A percentile compares a stretch with the other conserved stretches of the same genome.
phyloP scores from a whole-genome alignment of 2,888 invertebrate species.

The Cheilosia vulpina region DNA sequence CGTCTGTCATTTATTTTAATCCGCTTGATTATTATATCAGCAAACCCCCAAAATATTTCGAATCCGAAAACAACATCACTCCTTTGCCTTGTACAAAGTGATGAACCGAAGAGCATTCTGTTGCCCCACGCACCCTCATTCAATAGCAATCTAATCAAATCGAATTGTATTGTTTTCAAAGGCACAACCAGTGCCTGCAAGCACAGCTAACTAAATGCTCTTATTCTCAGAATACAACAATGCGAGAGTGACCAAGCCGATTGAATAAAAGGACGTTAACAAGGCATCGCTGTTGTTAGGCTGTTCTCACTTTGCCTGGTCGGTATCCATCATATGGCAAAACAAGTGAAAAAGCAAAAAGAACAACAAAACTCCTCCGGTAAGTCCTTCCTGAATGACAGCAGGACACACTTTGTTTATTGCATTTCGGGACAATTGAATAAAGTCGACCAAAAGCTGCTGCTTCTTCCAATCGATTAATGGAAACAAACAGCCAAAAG shows the following conservation, averaged over 20 bases:
- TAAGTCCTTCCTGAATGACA: slow-evolving; percentile 33
- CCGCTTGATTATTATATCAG: no score
- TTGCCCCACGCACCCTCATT: slow-evolving; percentile 41
- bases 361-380: slow-evolving; percentile 12
- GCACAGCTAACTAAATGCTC: slow-evolving; percentile 38
- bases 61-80: slow-evolving; percentile 7
- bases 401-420: slow-evolving; percentile 40
- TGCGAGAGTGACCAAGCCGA: slow-evolving; percentile 34
- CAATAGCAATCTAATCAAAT: slow-evolving; percentile 60
- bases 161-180: slow-evolving; percentile 56
- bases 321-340: slow-evolving; percentile 18
- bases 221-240: slow-evolving; percentile 30
- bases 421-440: slow-evolving; percentile 59
- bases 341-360: not conserved
- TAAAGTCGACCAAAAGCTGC: slow-evolving; percentile 50
- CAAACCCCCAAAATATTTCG: not conserved
- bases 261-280: slow-evolving; percentile 35
- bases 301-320: slow-evolving; percentile 12
- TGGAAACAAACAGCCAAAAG: slow-evolving; percentile 48
- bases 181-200: slow-evolving; percentile 22
- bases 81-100: not conserved
- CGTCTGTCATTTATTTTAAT: no score
- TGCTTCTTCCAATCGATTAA: slow-evolving; percentile 43
- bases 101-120: slow-evolving; percentile 20
- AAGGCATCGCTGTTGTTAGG: slow-evolving; percentile 18